These are phyloP conservation scores for Neomonachus schauinslandi DNA, from an alignment of 2,113 vertebrate genomes.

Conservation along the genomic window DNA sequence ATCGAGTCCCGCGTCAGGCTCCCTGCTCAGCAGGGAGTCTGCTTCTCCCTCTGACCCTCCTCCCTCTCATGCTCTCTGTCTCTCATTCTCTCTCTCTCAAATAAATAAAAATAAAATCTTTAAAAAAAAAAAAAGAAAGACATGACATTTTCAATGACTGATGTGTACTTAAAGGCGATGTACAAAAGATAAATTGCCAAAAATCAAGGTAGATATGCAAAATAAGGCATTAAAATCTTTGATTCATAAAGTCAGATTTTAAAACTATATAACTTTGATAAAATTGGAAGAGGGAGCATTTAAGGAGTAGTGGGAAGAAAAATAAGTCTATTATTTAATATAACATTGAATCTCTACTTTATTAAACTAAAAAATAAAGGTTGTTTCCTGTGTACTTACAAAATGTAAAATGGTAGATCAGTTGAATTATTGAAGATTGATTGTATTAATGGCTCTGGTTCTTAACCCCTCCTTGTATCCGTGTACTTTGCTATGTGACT, in stretches of 20 bases:
- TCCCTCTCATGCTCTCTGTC: no score
- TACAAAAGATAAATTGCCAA: conserved; percentile 17
- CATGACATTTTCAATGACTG: conserved; percentile 47
- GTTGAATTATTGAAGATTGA: background rate
- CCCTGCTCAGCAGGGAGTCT: no score
- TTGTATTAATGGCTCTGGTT: background rate
- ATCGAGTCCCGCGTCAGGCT: no score
- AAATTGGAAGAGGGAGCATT: background rate
- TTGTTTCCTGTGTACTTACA: background rate
- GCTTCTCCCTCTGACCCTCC: no score
- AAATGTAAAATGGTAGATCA: background rate
- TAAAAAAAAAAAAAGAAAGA: background rate
- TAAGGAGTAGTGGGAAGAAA: background rate
- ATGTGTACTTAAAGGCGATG: conserved; percentile 34
- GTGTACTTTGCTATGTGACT: background rate
- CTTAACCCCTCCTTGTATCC: background rate
- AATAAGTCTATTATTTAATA: background rate
- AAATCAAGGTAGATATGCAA: background rate
- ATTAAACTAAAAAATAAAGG: background rate
- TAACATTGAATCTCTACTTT: background rate
- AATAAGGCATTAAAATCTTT: conserved; percentile 14
- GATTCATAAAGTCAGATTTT: conserved; percentile 21
- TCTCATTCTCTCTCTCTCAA: no score
- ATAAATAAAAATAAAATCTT: no score
- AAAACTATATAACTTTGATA: background rate